Evolutionary conservation across 2,797 vertebrate genomes (phyloP).

Genomic region (Etheostoma nigrum): DNA sequence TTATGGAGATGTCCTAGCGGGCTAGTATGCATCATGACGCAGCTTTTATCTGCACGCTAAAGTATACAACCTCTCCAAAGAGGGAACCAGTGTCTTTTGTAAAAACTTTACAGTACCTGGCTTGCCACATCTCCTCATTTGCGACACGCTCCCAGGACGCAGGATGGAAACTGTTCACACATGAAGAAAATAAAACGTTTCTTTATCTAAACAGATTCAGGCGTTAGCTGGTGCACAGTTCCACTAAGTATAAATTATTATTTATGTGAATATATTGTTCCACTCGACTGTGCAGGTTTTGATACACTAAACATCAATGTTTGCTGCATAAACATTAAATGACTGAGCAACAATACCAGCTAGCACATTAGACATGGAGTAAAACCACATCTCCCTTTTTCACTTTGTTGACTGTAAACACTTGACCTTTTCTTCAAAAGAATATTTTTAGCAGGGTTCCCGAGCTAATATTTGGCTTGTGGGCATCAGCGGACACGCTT

Average conservation of each 20-base stretch:
- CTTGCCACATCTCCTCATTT: constrained; percentile 99
- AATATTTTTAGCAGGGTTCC: constrained; percentile 86
- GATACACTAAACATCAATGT: constrained; percentile 71
- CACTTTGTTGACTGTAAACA: constrained; percentile 81
- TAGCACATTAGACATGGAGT: constrained; percentile 78
- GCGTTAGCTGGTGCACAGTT: constrained; percentile 62
- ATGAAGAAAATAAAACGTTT: constrained; percentile 27
- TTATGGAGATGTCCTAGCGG: constrained; percentile 79
- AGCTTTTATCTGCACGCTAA: constrained; percentile 64
- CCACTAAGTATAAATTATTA: constrained; percentile 73
- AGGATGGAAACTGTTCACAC: constrained; percentile 88
- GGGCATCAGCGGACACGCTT: constrained; percentile 87
- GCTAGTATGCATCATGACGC: constrained; percentile 66
- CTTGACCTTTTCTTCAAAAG: constrained; percentile 88
- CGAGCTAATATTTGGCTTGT: constrained; percentile 84
- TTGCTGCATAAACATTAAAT: constrained; percentile 79
- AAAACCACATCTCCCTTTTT: constrained; percentile 74
- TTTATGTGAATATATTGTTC: constrained; percentile 75
- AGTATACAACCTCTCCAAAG: constrained; percentile 39
- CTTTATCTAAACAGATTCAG: constrained; percentile 61
- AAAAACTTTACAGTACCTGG: constrained; percentile 86
- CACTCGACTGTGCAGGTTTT: constrained; percentile 62
- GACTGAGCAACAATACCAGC: constrained; percentile 78
- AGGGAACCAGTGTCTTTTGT: constrained; percentile 5
- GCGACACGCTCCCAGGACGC: constrained; percentile 96